These are phyloP conservation scores for Ligdia adustata DNA, from an alignment of 2,888 invertebrate genomes.

Conservation along the genomic window DNA sequence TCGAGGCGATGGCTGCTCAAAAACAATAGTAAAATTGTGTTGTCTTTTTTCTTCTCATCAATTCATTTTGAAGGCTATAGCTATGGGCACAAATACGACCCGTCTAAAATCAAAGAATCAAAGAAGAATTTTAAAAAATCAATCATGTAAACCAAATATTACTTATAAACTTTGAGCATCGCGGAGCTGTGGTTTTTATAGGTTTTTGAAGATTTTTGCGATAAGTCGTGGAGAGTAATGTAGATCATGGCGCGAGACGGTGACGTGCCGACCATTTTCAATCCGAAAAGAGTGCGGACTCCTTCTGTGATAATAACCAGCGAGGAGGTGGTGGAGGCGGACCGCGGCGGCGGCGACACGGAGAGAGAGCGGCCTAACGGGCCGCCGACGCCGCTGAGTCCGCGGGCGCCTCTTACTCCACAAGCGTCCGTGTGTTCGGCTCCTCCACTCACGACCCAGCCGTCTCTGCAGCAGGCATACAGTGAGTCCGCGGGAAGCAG, in stretches of 20 bases:
- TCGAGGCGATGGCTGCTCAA: no score
- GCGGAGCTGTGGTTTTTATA: background rate
- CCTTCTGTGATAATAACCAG: constrained; percentile 89
- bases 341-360: constrained; percentile 58
- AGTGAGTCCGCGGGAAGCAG: constrained; percentile 84
- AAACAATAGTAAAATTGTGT: no score
- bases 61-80: background rate
- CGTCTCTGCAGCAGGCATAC: constrained; percentile 76
- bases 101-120: no score
- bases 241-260: constrained; percentile 87
- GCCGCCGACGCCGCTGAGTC: constrained; percentile 75
- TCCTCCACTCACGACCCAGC: constrained; percentile 73
- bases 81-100: no score
- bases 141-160: constrained; percentile 7
- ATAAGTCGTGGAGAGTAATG: constrained; percentile 19
- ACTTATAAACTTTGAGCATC: background rate
- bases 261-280: constrained; percentile 92
- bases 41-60: no score
- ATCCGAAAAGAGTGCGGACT: constrained; percentile 88
- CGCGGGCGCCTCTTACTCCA: constrained; percentile 72
- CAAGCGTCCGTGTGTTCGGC: constrained; percentile 79
- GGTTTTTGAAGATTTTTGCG: background rate
- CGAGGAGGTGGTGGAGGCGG: constrained; percentile 80
- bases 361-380: constrained; percentile 75
- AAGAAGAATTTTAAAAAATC: no score